A percentile compares a stretch with the other conserved stretches of the same genome.
Conservation (phyloP, 2,797 vertebrate genomes). For the Notoglanidium macrostoma region DNA sequence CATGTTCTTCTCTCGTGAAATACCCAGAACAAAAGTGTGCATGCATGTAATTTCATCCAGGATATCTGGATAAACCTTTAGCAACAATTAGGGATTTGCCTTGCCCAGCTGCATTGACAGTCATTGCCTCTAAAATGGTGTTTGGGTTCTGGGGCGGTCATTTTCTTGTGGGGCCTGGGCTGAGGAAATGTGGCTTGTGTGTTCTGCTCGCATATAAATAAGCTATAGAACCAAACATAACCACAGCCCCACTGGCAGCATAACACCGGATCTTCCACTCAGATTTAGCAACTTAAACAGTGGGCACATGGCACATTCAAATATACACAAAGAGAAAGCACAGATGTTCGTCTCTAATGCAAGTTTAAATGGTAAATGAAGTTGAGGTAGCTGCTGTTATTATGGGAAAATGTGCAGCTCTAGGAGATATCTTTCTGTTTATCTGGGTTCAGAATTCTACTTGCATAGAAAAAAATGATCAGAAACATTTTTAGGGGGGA, state of each 20-base stretch:
- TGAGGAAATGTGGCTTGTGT: slow-evolving; percentile 15
- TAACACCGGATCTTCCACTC: background rate
- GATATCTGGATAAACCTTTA: background rate
- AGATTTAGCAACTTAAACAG: background rate
- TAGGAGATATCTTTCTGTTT: background rate
- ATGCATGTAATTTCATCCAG: slow-evolving; percentile 4
- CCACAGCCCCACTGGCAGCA: background rate
- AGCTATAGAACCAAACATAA: background rate
- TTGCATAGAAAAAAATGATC: no score
- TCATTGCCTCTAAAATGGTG: background rate
- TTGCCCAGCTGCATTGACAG: background rate
- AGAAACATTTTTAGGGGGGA: no score
- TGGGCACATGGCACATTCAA: background rate
- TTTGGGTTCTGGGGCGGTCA: background rate
- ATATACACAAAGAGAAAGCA: background rate
- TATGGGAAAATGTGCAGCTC: background rate
- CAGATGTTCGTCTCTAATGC: background rate
- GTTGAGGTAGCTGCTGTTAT: background rate
- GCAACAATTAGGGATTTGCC: background rate
- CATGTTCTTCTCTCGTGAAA: background rate
- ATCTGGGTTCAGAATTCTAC: background rate
- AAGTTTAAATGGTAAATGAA: background rate
- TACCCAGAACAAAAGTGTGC: slow-evolving; percentile 10
- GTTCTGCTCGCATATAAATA: slow-evolving; percentile 6
- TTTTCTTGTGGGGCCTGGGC: background rate